Base-by-base conservation (phyloP, 2,797 vertebrate genomes). In the Sebastes paucispinis region DNA sequence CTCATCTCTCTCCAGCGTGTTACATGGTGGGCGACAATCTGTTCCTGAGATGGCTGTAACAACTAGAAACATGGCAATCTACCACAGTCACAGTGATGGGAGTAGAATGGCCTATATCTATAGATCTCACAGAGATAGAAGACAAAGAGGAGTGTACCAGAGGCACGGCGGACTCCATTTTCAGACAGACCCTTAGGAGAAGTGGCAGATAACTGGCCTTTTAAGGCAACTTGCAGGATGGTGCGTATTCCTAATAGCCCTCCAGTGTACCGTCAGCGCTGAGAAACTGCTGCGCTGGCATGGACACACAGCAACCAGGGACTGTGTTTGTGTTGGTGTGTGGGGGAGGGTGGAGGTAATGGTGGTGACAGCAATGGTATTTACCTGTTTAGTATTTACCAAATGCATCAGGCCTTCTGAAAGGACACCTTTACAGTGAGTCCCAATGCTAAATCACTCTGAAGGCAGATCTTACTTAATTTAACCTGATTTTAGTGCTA, bases 131-230 rank as follows among this genome's bases (percentile, higher is more conserved):
- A 71, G 62, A 71, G 62, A 65, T 11, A 12, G 3, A 54, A 31
- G 62, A 73, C 58, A 57, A 72, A 78, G 70, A 64, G 18, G 62
- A 71, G 36, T 5, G 31, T 2, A 73, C n/a, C 57, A 74, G 50
- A 64, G 25, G 32, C 50, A 71, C 7, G 11, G 3, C 36, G 43
- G 76, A 65, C 29, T 84, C 58, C 69, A 47, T 63, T 78, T 76
- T 72, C 55, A 77, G 74, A 50, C 69, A 10, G 5, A 85, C 80
- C 72, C 75, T 60, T 2, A 72, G 81, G 87, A 77, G 50, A 80
- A 63, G 77, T 57, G 59, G 82, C 65, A 77, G 78, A 89, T 72
- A 81, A 87, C 75, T 66, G 88, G 72, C 85, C 80, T 89, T 89
- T 88, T 89, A 89, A 90, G 81, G 86, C 20, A 78, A 71, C 77